Evolutionary conservation across 2,113 vertebrate genomes (phyloP), one percentile per base, ranked within the genome.

Genomic region (Myotis yumanensis): DNA sequence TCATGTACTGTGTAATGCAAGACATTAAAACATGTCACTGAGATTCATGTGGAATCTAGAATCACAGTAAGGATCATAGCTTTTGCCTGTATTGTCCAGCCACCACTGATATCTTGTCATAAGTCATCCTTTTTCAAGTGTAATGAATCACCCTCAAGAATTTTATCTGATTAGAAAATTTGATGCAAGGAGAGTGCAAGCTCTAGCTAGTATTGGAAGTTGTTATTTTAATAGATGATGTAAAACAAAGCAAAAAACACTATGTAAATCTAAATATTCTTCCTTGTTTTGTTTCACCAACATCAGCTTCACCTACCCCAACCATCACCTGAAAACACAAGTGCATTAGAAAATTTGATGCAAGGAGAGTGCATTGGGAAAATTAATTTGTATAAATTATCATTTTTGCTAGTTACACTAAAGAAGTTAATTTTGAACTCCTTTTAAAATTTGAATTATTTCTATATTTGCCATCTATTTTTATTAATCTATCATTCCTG

Each of bases 161-260:
- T 94, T 90, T 90, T 76, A 40, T 59, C n/a, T 35, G 64, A 75
- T 52, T 77, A 40, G 7, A 28, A 92, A 90, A 92, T 54, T 48
- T n/a, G 35, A 32, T 40, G 10, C 17, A 66, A 91, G 25, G 2
- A 79, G 9, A 77, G 5, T 17, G 32, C 1, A 73, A 37, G 9
- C 2, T 86, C 11, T 80, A 66, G 7, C 4, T 84, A 18, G 3
- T 14, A 69, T 3, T 59, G 46, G 40, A 54, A 72, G 16, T 40
- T 48, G 11, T 32, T 93, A 20, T 32, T 68, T 72, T 18, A 83
- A 30, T 37, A 73, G 0, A 0, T 75, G 6, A 76, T 48, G 1
- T 75, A 51, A 89, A 71, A 54, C 3, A 46, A 8, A 80, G 25
- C n/a, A 57, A 57, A 30, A 90, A 52, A 71, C 7, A 64, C 10